Percentiles rank a stretch among this genome's conserved stretches.
Conservation (phyloP, 2,113 vertebrate species). For the Chloebia gouldiae region DNA sequence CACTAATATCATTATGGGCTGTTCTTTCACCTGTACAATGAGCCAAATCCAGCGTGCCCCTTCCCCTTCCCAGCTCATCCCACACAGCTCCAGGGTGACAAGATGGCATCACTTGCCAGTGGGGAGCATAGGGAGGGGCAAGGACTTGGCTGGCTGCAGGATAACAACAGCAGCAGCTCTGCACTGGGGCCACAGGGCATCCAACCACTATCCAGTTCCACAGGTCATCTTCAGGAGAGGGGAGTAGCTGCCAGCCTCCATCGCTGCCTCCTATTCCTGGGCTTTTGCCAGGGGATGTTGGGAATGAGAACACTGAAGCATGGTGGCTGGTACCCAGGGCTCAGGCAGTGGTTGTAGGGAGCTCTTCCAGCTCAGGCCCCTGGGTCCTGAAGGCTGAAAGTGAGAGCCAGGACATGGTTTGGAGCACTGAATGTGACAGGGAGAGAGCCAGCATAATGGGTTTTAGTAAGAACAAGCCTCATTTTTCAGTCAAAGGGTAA, state of each 20-base stretch:
- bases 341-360: not conserved
- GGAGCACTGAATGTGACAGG: not conserved
- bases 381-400: not conserved
- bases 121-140: not conserved
- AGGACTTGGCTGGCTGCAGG: not conserved
- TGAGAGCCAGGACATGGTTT: not conserved
- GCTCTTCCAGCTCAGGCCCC: not conserved
- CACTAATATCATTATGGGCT: not conserved
- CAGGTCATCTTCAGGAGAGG: not conserved
- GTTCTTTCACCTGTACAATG: not conserved
- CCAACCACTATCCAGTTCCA: not conserved
- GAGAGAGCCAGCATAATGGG: not conserved
- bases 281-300: not conserved
- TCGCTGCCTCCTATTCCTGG: not conserved
- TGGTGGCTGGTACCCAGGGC: not conserved
- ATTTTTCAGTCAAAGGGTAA: not conserved
- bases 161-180: not conserved
- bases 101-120: not conserved
- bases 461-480: not conserved
- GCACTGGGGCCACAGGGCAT: not conserved
- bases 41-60: not conserved
- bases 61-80: not conserved
- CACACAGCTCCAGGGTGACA: not conserved
- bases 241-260: not conserved
- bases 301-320: not conserved